phyloP scores from a whole-genome alignment of 1,140 invertebrate species.

The Diploscapter pachys region DNA sequence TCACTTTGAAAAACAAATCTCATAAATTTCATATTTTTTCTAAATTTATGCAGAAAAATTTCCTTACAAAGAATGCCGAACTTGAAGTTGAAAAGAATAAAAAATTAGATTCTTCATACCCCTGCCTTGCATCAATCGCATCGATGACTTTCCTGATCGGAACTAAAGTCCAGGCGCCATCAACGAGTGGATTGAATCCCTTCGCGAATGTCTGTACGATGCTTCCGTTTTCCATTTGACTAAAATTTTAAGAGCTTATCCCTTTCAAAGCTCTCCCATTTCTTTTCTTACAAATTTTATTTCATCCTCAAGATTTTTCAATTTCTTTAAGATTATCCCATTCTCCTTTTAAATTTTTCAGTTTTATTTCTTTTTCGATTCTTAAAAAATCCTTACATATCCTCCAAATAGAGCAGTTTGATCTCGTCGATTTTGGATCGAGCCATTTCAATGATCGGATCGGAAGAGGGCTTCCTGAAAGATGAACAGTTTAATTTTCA shows the following conservation, averaged over 20 bases:
- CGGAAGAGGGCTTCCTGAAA: conserved; percentile 3
- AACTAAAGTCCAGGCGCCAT: conserved; percentile 40
- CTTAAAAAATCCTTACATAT: conserved; percentile 34
- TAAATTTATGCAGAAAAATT: not conserved
- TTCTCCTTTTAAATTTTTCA: no score
- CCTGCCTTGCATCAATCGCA: conserved; percentile 18
- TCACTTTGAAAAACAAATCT: not conserved
- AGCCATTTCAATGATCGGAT: conserved; percentile 29
- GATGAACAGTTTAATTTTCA: not conserved
- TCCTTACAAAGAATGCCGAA: conserved; percentile 1
- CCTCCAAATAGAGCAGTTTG: conserved; percentile 42
- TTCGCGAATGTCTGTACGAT: conserved; percentile 24
- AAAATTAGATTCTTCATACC: not conserved
- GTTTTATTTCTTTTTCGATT: not conserved
- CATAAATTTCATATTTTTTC: not conserved
- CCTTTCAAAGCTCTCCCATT: not conserved
- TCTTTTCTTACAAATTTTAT: no score
- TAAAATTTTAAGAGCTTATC: not conserved
- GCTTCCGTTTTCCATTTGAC: conserved; percentile 18
- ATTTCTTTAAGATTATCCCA: no score
- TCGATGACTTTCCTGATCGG: conserved; percentile 43
- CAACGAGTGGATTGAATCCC: conserved; percentile 34
- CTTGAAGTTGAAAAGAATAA: not conserved
- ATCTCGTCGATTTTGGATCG: conserved; percentile 34
- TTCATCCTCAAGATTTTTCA: no score